A percentile compares a stretch with the other conserved stretches of the same genome.
Conservation (phyloP, 2,888 invertebrate species). For the Achlya flavicornis region DNA sequence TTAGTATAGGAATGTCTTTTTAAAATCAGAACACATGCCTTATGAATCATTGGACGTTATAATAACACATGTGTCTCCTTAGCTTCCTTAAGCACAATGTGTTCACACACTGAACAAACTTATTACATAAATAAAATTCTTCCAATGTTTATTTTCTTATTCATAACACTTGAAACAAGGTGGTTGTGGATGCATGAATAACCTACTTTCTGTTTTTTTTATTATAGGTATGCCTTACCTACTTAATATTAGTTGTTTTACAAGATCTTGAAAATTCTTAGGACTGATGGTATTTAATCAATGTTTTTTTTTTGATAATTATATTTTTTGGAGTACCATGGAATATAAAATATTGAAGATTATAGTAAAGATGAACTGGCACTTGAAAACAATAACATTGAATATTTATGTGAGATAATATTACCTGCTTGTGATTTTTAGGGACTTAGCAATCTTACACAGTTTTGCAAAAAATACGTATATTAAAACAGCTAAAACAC, state of each 20-base stretch:
- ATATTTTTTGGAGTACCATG: too few relatives aligned
- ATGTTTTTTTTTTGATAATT: too few relatives aligned
- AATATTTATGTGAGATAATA: not conserved
- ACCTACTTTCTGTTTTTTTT: not conserved
- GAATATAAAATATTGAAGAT: too few relatives aligned
- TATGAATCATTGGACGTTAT: constrained; percentile 57
- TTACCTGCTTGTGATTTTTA: not conserved
- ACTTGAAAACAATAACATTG: too few relatives aligned
- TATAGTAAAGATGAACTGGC: too few relatives aligned
- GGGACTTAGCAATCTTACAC: not conserved
- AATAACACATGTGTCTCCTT: constrained; percentile 50
- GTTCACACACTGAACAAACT: constrained; percentile 38
- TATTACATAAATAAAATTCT: constrained; percentile 53
- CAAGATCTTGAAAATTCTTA: too few relatives aligned
- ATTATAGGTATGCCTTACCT: too few relatives aligned
- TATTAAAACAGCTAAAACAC: not conserved
- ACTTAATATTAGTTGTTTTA: too few relatives aligned
- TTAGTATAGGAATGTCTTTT: constrained; percentile 12
- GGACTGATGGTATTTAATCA: too few relatives aligned
- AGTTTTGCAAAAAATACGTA: not conserved
- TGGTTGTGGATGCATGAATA: not conserved
- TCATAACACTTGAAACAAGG: constrained; percentile 21
- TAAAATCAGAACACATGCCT: constrained; percentile 57
- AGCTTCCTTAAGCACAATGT: constrained; percentile 54
- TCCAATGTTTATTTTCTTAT: constrained; percentile 53